Base-by-base conservation (phyloP, 2,888 invertebrate genomes). In the Eueremaeus valkanovi region DNA sequence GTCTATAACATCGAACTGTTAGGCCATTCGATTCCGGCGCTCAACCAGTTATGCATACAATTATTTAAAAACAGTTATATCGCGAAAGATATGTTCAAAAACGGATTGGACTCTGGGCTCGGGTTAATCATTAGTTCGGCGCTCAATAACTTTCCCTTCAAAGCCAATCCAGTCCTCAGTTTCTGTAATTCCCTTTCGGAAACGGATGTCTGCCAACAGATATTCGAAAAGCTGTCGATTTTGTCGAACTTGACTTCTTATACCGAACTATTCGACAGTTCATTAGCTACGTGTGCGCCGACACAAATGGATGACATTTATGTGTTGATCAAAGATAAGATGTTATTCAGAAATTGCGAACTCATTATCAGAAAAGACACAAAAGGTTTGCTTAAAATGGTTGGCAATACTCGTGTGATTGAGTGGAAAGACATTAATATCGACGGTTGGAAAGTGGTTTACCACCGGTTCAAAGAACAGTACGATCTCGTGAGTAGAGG, bases 381-480 rank as follows among this genome's bases (percentile, higher is more conserved):
- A 5, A 63, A 63, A 36, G 76, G 76, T 42, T 61, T 42, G 13
- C 21, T 76, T 9, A 33, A 49, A 31, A 42, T 63, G 21, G 33
- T 51, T 36, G 27, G 29, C 29, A 73, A 73, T n/a, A 33, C n/a
- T 21, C 42, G 73, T 27, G 24, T 76, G 21, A 72, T 76, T 18
- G 55, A 72, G 33, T 76, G 76, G 76, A 45, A 13, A n/a, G 70
- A 76, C 49, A 31, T 76, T n/a, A 45, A 33, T 31, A 40, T 76
- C n/a, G 73, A 77, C 31, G 77, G 73, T 6, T 77, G 73, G 73
- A 68, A 33, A 55, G n/a, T 77, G 24, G 21, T 77, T 27, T 66
- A 36, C 40, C 45, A 77, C 31, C 66, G 77, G 16, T 73, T 73
- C 3, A 72, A 49, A 49, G 72, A 75, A 42, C 31, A 40, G 0